Conservation (phyloP, 2,113 vertebrate species). For the Cariama cristata region DNA sequence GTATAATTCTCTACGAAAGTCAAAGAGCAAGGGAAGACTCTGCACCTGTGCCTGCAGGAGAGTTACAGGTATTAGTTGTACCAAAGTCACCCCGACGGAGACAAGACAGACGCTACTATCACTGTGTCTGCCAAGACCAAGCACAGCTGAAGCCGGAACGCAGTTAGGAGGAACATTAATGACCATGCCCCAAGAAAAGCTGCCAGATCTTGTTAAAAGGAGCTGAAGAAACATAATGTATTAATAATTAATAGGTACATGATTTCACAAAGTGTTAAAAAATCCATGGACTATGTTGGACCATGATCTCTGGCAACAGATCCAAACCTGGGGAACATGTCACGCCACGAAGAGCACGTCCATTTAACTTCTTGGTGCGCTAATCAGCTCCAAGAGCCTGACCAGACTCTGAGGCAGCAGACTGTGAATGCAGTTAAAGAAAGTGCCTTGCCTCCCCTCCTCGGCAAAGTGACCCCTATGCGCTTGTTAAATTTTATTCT, state of each 20-base stretch:
- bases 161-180: background rate
- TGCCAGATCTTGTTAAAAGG: background rate
- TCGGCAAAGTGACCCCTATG: background rate
- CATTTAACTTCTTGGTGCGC: background rate
- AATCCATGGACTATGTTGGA: background rate
- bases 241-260: background rate
- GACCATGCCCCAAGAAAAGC: background rate
- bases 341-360: fast-evolving
- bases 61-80: background rate
- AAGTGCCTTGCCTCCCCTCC: background rate
- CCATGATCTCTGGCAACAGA: background rate
- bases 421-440: background rate
- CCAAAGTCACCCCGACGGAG: background rate
- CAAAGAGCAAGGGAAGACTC: background rate
- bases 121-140: background rate
- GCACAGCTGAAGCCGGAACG: background rate
- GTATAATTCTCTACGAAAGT: background rate
- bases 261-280: background rate
- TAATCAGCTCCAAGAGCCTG: background rate
- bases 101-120: background rate
- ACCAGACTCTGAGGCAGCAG: background rate
- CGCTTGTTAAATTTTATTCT: conserved; percentile 4
- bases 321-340: background rate
- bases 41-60: background rate
- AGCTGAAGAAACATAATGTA: background rate